A percentile compares a stretch with the other conserved stretches of the same genome.
These are phyloP conservation scores for Zaprionus davidi DNA, from an alignment of 1,140 invertebrate species.

Conservation along the genomic window DNA sequence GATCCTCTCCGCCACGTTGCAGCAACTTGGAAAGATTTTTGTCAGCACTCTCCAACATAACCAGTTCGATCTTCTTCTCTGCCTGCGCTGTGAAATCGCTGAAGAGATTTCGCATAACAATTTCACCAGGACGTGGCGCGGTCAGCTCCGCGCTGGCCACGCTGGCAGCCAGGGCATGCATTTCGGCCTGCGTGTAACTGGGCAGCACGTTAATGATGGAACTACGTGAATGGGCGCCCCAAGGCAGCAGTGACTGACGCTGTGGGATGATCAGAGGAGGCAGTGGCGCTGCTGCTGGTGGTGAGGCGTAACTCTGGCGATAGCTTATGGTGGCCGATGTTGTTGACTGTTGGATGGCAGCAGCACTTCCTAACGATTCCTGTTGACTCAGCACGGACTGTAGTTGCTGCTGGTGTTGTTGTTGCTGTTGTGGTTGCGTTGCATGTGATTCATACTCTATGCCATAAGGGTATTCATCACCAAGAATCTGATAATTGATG, in stretches of 20 bases:
- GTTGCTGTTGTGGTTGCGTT: conserved; percentile 52
- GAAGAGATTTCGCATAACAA: conserved; percentile 97
- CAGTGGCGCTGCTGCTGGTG: conserved; percentile 56
- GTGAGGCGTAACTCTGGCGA: conserved; percentile 69
- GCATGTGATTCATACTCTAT: conserved; percentile 74
- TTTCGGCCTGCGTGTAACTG: conserved; percentile 72
- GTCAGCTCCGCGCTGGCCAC: conserved; percentile 67
- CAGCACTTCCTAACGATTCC: conserved; percentile 26
- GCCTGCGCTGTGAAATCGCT: conserved; percentile 96
- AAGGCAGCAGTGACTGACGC: conserved; percentile 77
- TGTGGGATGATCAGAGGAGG: conserved; percentile 71
- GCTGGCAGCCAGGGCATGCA: conserved; percentile 70
- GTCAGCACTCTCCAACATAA: conserved; percentile 95
- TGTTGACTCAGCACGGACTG: conserved; percentile 34
- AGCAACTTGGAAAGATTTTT: conserved; percentile 96
- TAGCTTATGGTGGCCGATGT: conserved; percentile 56
- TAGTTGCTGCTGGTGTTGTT: conserved; percentile 46
- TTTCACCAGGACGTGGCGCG: conserved; percentile 92
- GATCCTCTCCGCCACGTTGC: conserved; percentile 97
- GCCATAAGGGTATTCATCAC: conserved; percentile 68
- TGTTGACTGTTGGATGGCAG: conserved; percentile 10
- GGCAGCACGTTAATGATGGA: conserved; percentile 79
- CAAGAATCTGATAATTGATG: conserved; percentile 73
- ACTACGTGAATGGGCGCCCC: conserved; percentile 78
- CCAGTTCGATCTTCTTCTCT: conserved; percentile 97